Conservation (phyloP, 2,797 vertebrate species). For the Echeneis naucrates region DNA sequence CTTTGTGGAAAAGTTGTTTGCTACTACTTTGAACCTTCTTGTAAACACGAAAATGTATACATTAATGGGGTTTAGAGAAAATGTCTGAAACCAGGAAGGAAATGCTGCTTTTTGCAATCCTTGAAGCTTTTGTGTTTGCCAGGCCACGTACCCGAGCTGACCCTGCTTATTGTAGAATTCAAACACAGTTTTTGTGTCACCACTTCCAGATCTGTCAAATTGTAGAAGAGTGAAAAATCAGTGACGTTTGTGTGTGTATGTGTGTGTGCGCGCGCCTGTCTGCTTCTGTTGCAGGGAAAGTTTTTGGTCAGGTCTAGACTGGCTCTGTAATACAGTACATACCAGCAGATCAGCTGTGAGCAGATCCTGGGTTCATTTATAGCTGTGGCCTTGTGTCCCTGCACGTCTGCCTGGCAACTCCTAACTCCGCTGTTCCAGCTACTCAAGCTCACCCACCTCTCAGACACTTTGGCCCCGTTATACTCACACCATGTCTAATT, state of each 20-base stretch:
- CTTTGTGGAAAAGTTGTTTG: background rate
- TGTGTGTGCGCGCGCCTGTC: constrained; percentile 43
- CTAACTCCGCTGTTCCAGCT: constrained; percentile 73
- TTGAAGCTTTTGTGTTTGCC: constrained; percentile 14
- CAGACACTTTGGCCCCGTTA: constrained; percentile 67
- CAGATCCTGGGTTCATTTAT: constrained; percentile 87
- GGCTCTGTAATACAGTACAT: constrained; percentile 88
- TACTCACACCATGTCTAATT: constrained; percentile 73
- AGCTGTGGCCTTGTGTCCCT: constrained; percentile 87
- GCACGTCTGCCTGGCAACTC: constrained; percentile 88
- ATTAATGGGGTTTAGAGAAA: background rate
- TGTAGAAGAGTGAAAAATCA: constrained; percentile 56
- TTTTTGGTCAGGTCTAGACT: constrained; percentile 87
- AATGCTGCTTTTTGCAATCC: background rate
- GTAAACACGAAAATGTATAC: background rate
- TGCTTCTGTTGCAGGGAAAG: constrained; percentile 76
- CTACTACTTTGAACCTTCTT: background rate
- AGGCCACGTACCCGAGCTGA: constrained; percentile 25
- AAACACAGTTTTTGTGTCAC: constrained; percentile 16
- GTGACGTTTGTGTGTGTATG: constrained; percentile 15
- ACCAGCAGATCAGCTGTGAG: constrained; percentile 88
- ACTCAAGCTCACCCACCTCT: constrained; percentile 72
- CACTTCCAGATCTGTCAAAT: constrained; percentile 52
- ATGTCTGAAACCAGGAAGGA: background rate
- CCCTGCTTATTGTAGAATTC: constrained; percentile 32